Evolutionary conservation across 2,888 invertebrate species (phyloP).

Genomic region (Chironomus riparius): DNA sequence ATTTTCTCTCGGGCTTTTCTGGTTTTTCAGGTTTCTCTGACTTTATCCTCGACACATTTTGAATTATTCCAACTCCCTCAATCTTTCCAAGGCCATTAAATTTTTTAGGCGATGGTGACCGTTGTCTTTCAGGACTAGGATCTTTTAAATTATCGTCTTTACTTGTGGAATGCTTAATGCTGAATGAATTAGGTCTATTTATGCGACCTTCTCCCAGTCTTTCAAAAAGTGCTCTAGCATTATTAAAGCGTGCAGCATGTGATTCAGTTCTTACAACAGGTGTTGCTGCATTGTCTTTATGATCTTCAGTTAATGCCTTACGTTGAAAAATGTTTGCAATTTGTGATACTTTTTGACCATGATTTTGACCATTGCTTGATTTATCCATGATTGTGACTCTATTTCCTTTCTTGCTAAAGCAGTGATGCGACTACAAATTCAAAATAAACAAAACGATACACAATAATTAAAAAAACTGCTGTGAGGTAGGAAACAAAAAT

Average conservation of each 20-base stretch:
- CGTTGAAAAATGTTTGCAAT: slow-evolving; percentile 86
- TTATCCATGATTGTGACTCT: slow-evolving; percentile 29
- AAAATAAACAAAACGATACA: too few species aligned
- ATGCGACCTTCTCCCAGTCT: slow-evolving; percentile 67
- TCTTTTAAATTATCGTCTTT: slow-evolving; percentile 42
- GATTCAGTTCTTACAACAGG: slow-evolving; percentile 79
- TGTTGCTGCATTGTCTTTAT: slow-evolving; percentile 41
- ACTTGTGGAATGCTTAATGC: slow-evolving; percentile 40
- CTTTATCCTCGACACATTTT: slow-evolving; percentile 49
- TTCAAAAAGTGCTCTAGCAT: slow-evolving; percentile 83
- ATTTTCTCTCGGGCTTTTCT: slow-evolving; percentile 73
- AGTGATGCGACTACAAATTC: too few species aligned
- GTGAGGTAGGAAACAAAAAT: too few species aligned
- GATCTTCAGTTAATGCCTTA: slow-evolving; percentile 48
- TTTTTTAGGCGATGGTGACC: slow-evolving; percentile 41
- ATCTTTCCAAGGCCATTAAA: slow-evolving; percentile 40
- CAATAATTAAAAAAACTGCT: too few species aligned
- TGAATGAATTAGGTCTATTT: slow-evolving; percentile 34
- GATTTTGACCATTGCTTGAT: background rate
- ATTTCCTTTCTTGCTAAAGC: too few species aligned
- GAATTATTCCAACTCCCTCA: slow-evolving; percentile 33
- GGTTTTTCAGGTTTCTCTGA: slow-evolving; percentile 58
- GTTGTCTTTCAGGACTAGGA: slow-evolving; percentile 41
- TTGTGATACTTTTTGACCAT: slow-evolving; percentile 78
- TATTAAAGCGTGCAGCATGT: slow-evolving; percentile 83